phyloP scores from a whole-genome alignment of 2,113 vertebrate species.

The Trinectes maculatus region DNA sequence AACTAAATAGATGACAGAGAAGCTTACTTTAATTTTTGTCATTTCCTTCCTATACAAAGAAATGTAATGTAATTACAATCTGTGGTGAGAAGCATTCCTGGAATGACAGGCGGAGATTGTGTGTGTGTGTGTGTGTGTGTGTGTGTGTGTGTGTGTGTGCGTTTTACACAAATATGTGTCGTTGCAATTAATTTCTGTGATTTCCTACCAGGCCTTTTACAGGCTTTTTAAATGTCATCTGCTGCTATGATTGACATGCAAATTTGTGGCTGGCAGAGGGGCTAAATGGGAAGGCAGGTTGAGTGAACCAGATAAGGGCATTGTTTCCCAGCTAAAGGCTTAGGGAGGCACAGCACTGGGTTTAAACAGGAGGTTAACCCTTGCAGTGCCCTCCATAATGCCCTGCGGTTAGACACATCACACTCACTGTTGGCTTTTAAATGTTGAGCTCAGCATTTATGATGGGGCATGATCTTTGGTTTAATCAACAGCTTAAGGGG shows the following conservation, averaged over 20 bases:
- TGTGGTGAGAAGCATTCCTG: constrained; percentile 42
- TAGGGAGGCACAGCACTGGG: constrained; percentile 48
- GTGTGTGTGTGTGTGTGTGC: constrained; percentile 14
- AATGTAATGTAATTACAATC: constrained; percentile 70
- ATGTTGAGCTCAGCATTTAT: background rate
- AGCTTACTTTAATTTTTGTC: constrained; percentile 60
- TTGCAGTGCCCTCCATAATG: constrained; percentile 18
- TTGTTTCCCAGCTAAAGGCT: constrained; percentile 75
- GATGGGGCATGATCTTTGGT: background rate
- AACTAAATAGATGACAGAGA: constrained; percentile 17
- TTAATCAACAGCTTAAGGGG: background rate
- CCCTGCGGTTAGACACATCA: background rate
- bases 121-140: constrained; percentile 25
- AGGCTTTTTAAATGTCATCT: constrained; percentile 80
- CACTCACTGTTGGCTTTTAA: constrained; percentile 14
- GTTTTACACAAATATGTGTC: constrained; percentile 31
- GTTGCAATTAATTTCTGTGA: constrained; percentile 78
- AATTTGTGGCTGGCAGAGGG: constrained; percentile 72
- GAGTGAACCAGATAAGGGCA: constrained; percentile 75
- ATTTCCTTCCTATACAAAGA: constrained; percentile 43
- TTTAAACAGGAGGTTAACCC: constrained; percentile 70
- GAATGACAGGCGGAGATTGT: constrained; percentile 28
- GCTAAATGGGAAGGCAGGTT: constrained; percentile 73
- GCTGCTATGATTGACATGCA: constrained; percentile 78
- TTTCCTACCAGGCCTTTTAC: constrained; percentile 76